phyloP scores from a whole-genome alignment of 1,140 invertebrate genomes.

The Teleogryllus occipitalis region DNA sequence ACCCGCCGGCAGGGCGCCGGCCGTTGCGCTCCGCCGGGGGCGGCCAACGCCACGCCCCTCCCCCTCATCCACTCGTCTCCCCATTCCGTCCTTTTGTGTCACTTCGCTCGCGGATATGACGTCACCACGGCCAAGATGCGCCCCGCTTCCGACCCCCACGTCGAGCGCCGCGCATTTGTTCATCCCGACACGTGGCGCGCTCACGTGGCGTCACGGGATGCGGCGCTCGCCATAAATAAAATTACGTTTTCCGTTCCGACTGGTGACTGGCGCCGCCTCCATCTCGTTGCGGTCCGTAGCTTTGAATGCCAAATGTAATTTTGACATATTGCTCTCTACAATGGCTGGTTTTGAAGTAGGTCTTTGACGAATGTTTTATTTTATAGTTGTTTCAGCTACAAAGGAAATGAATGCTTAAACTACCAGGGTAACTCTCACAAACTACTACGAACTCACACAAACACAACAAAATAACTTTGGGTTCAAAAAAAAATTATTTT shows the following conservation, averaged over 20 bases:
- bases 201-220: neutral
- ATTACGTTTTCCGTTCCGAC: neutral
- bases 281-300: neutral
- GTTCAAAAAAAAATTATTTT: no score
- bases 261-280: no score
- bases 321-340: neutral
- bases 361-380: no score
- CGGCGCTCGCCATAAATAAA: neutral
- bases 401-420: no score
- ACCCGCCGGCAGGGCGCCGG: neutral
- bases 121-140: neutral
- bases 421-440: no score
- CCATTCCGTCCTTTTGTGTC: no score
- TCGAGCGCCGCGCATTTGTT: neutral
- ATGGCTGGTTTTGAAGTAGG: no score
- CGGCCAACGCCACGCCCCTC: neutral
- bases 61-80: no score
- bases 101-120: neutral
- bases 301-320: neutral
- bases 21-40: neutral
- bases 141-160: no score
- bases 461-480: no score
- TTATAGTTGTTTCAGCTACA: no score
- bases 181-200: neutral
- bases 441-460: no score